Evolutionary conservation across 2,888 invertebrate species (phyloP), one percentile per base, ranked within the genome.

Genomic region (Corbicula japonica): DNA sequence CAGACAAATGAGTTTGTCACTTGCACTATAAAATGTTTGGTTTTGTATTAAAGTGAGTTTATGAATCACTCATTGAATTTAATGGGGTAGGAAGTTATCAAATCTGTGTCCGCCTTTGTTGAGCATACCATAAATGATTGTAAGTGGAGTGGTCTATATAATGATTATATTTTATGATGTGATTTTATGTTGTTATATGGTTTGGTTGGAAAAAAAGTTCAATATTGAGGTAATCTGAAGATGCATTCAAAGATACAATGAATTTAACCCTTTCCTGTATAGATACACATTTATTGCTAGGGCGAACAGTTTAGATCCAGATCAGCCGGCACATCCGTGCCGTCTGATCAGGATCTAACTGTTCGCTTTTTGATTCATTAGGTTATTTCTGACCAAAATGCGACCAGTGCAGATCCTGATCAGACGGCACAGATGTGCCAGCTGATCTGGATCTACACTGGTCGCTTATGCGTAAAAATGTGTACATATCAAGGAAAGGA

Each of bases 1-100:
- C 58, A 58, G 35, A 35, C 35, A 58, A 58, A 58, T 58, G 34
- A 21, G 58, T 58, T 34, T 58, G 41, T 41, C 41, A 41, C 10
- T 10, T 10, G 41, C 10, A 38, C 41, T 23, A n/a, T 2, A 28
- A 28, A 26, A 28, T 6, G 38, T 32, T 56, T 30, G 54, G 44
- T 58, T 54, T 34, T 54, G 38, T 52, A 26, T 66, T 54, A 21
- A 38, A 56, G 34, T 54, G 30, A 35, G 32, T 73, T 74, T 60
- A 66, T 74, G 73, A 74, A 60, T 74, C 66, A 74, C 44, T 74
- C 66, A 74, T 74, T 74, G 66, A 74, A 60, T 58, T 66, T 60
- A 65, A 74, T 74, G 73, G 41, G 50, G 66, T 74, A 74, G 56
- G 65, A 74, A 73, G 66, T 66, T 54, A 54, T 66, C 34, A 23